Base-by-base conservation (phyloP, 2,888 invertebrate genomes). In the Drosophila antonietae region DNA sequence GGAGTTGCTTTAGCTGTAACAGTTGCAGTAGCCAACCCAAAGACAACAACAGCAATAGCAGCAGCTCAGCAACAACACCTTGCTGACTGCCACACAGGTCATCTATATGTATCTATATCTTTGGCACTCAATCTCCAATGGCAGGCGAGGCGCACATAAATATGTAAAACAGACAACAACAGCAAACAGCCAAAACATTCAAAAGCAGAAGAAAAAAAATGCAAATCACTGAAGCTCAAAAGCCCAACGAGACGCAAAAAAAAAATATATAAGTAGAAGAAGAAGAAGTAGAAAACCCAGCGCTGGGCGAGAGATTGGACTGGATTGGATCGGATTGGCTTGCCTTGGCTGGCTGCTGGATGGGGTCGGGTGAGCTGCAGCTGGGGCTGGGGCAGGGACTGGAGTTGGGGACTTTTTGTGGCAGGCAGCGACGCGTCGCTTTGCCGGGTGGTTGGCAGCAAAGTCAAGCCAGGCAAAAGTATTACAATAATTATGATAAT, bases 401-500 rank as follows among this genome's bases (percentile, higher is more conserved):
- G 28, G 5, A 41, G 46, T 3, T 35, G 35, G 59, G 47, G 49
- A 12, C 12, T 52, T 28, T 20, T 63, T 28, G 46, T n/a, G 58
- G 37, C 47, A 31, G 58, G 63, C 46, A 59, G 60, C 47, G 61
- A 37, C 43, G 66, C 71, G 51, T 41, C 46, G 71, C 64, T 66
- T 77, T 77, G 74, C 68, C 80, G 78, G 78, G 81, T 75, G 73
- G 80, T 63, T 78, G 73, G 64, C 73, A 70, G 73, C 70, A 75
- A 63, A 83, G 87, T 80, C 84, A 87, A 78, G 82, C 80, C 80
- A 80, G 80, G 83, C 78, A 81, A 83, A 83, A 88, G 88, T 86
- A 88, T 90, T 90, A 89, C 87, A 90, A 90, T 89, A 87, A 89
- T 90, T 90, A 90, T 89, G 88, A 90, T 90, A 90, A 89, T 89